Conservation (phyloP, 2,888 invertebrate genomes). For the Oscheius sp. region DNA sequence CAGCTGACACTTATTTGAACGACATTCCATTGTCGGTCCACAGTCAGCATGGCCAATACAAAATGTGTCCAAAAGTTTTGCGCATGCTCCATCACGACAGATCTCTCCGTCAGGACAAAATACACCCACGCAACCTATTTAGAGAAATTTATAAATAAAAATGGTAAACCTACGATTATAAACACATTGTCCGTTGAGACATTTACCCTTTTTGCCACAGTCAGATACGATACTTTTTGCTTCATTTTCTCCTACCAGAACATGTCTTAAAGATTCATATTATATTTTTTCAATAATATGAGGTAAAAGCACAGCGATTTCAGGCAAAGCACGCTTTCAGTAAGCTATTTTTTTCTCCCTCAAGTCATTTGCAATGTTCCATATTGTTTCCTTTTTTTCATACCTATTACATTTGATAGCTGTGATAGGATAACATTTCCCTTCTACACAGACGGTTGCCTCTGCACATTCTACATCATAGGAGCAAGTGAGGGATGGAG, state of each 20-base stretch:
- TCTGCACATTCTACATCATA: constrained; percentile 54
- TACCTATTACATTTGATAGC: constrained; percentile 62
- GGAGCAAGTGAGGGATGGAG: constrained; percentile 47
- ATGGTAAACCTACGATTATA: constrained; percentile 49
- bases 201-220: constrained; percentile 61
- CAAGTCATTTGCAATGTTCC: too few relatives aligned
- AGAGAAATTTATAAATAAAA: neutral
- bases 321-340: too few relatives aligned
- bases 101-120: constrained; percentile 56
- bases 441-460: constrained; percentile 49
- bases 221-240: constrained; percentile 59
- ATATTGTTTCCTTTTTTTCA: too few relatives aligned
- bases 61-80: constrained; percentile 51
- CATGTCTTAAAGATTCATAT: too few relatives aligned
- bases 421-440: constrained; percentile 56
- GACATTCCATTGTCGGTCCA: constrained; percentile 55
- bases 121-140: constrained; percentile 57
- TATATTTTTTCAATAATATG: too few relatives aligned
- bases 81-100: constrained; percentile 63
- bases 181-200: constrained; percentile 63
- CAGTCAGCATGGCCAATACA: constrained; percentile 65
- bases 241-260: constrained; percentile 53
- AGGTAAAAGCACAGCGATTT: neutral
- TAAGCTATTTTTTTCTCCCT: too few relatives aligned
- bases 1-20: constrained; percentile 52